phyloP scores from a whole-genome alignment of 30 jellyfish, hydroid and myxozoan species.

The Sanderia malayensis region DNA sequence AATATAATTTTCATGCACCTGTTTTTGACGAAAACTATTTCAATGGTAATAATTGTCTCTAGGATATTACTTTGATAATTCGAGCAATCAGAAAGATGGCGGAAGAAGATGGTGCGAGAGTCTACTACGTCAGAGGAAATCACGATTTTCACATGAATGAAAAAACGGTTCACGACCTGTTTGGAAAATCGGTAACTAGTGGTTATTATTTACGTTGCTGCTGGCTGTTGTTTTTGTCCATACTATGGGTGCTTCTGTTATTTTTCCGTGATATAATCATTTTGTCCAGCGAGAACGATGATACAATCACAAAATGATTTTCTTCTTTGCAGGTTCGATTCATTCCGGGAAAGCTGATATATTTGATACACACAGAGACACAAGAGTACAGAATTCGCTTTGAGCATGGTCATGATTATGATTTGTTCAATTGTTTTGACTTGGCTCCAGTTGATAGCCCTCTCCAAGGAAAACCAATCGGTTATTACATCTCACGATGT shows the following conservation, averaged over 20 bases:
- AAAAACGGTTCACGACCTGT: slow-evolving; percentile 8
- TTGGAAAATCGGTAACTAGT: slow-evolving; percentile 47
- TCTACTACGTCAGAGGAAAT: slow-evolving; percentile 49
- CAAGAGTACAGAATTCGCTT: slow-evolving; percentile 34
- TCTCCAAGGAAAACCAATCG: slow-evolving; percentile 35
- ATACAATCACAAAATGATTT: not conserved
- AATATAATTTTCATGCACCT: no score
- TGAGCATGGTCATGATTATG: slow-evolving; percentile 59
- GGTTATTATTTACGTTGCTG: no score
- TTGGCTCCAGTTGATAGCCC: slow-evolving; percentile 14
- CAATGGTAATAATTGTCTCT: no score
- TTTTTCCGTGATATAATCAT: no score
- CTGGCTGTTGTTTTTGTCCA: no score
- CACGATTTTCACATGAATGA: slow-evolving; percentile 47
- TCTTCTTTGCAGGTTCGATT: slow-evolving; percentile 23
- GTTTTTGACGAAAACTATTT: no score
- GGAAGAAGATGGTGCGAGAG: slow-evolving; percentile 44
- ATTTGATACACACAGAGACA: slow-evolving; percentile 12
- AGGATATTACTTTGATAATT: slow-evolving; percentile 17
- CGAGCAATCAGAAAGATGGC: slow-evolving; percentile 36
- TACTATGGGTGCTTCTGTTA: no score
- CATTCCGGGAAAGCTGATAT: slow-evolving; percentile 40
- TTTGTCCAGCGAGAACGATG: no score
- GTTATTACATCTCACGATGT: slow-evolving; percentile 37
- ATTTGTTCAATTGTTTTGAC: slow-evolving; percentile 27